These are phyloP conservation scores for Anarrhichthys ocellatus DNA, from an alignment of 2,113 vertebrate species.

Conservation along the genomic window DNA sequence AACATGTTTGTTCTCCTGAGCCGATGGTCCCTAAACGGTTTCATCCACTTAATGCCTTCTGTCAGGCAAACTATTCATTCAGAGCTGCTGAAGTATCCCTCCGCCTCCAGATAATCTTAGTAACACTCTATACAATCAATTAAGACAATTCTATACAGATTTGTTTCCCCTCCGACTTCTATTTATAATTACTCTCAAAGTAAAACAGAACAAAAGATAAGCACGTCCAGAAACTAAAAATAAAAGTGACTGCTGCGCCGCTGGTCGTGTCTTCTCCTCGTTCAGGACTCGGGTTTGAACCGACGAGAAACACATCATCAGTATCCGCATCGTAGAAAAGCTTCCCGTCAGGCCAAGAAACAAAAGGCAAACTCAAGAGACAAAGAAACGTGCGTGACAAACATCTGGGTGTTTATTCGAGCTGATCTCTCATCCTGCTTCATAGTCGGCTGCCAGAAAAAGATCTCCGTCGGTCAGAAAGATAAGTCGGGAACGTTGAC, in stretches of 20 bases:
- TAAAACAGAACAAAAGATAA: constrained; percentile 12
- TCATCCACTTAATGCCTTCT: not conserved
- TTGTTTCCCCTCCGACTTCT: not conserved
- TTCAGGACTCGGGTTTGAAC: not conserved
- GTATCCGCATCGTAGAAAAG: not conserved
- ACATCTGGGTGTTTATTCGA: constrained; percentile 5
- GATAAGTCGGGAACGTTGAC: not conserved
- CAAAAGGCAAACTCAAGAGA: not conserved
- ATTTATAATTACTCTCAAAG: constrained; percentile 3
- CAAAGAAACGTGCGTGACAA: not conserved
- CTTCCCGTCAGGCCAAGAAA: not conserved
- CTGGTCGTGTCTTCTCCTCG: not conserved
- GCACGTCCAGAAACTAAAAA: not conserved
- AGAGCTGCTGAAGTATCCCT: not conserved
- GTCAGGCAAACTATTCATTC: not conserved
- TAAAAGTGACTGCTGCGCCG: not conserved
- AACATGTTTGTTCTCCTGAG: constrained; percentile 21
- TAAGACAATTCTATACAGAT: constrained; percentile 42
- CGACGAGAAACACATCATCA: not conserved
- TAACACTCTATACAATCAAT: constrained; percentile 26
- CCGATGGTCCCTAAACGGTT: constrained; percentile 41
- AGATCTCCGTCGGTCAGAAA: not conserved
- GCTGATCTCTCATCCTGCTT: not conserved
- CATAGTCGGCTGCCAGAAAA: not conserved
- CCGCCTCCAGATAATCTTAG: constrained; percentile 15